Evolutionary conservation across 2,113 vertebrate species (phyloP), one percentile per base, ranked within the genome.

Genomic region (Chloropsis cyanopogon): DNA sequence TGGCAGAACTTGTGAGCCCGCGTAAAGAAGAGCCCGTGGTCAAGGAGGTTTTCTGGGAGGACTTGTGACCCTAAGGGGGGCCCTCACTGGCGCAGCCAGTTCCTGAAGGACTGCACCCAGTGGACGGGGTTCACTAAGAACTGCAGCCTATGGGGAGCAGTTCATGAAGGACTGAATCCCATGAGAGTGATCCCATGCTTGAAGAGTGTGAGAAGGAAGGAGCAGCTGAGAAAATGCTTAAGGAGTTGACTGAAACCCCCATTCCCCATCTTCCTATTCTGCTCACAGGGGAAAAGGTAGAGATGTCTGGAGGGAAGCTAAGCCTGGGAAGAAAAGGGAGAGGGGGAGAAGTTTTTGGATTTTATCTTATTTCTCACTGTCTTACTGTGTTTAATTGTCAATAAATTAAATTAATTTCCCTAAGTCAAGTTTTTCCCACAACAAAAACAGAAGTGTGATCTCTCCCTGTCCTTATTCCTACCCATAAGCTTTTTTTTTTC

Each of bases 21-120:
- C 0, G 0, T 49, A 47, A 33, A 31, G 50, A 79, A 10, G 6
- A 86, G 11, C 13, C n/a, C 35, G 19, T 0, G 1, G 13, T 39
- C 24, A 49, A 73, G 15, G 28, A 64, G 28, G 17, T 49, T 65
- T 76, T 16, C 24, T 60, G 35, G 17, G 8, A 49, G n/a, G 6
- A 44, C 12, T 7, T 72, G 23, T 31, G 20, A 44, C 11, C n/a
- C 15, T 12, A 4, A 23, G 28, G n/a, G 4, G 31, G 4, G 28
- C 12, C 7, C 12, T 75, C 2, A 5, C 8, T 69, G 49, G 5
- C 35, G 24, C 18, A 78, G 7, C 29, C 12, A 19, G 9, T 49
- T 44, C 24, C 37, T 52, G 18, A 87, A 50, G 19, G 10, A 37
- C 33, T 42, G 37, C 11, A 39, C 8, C 9, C 11, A 1, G 1